These are phyloP conservation scores for Microplitis manilae DNA, from an alignment of 2,888 invertebrate species.

Conservation along the genomic window DNA sequence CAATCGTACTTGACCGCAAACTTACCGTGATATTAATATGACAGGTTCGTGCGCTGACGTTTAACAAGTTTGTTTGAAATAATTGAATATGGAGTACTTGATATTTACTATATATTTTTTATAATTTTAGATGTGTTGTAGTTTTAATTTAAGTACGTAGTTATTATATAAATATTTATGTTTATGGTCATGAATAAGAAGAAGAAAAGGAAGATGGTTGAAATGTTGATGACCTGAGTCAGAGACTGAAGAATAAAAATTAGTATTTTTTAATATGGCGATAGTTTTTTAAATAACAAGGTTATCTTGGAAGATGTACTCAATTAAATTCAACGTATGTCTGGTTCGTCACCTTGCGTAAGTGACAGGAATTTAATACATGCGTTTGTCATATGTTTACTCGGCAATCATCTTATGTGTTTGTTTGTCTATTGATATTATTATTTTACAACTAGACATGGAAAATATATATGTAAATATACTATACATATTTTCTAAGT, in stretches of 20 bases:
- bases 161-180: constrained; percentile 8
- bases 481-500: background rate
- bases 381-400: constrained; percentile 14
- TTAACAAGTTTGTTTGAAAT: constrained; percentile 15
- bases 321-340: constrained; percentile 13
- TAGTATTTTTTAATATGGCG: background rate
- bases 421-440: background rate
- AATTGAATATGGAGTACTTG: background rate
- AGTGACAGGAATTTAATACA: constrained; percentile 11
- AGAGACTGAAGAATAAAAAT: background rate
- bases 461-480: background rate
- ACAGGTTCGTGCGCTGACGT: constrained; percentile 35
- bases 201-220: background rate
- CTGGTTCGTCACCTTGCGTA: constrained; percentile 12
- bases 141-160: background rate
- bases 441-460: background rate
- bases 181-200: background rate
- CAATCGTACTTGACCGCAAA: constrained; percentile 54
- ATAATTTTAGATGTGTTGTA: background rate
- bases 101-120: background rate
- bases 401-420: background rate
- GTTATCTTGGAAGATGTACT: constrained; percentile 9
- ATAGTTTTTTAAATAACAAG: background rate
- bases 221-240: constrained; percentile 14
- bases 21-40: constrained; percentile 47